Base-by-base conservation (phyloP, 2,113 vertebrate genomes). In the Eulemur rufifrons region DNA sequence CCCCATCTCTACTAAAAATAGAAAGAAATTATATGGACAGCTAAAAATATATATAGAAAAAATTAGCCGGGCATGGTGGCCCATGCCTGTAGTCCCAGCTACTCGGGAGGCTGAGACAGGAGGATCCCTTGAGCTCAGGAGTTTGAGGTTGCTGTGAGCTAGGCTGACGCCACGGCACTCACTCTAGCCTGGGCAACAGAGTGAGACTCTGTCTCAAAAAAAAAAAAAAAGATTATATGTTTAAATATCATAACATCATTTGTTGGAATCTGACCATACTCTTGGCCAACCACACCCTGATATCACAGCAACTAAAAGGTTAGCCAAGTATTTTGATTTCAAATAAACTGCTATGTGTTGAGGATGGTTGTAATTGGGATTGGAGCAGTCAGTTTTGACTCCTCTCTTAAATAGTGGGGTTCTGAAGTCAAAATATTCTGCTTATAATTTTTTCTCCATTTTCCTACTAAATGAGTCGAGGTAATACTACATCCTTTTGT, bases 181-280 rank as follows among this genome's bases (percentile, higher is more conserved):
- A 37, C 37, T 37, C 37, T 37, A 37, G 37, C 37, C 37, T 37
- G 37, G 37, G 37, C 37, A 37, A 37, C 37, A 37, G 37, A 37
- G 37, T 37, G 37, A 37, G 37, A 37, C 37, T 37, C 37, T 37
- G 37, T 37, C 37, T 37, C 37, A 37, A 37, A 37, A 37, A 37
- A 37, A 37, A 37, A 37, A 37, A 37, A 37, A 37, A 45, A 56
- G 80, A 92, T n/a, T 68, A 4, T 56, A 37, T 94, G 17, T 77
- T 85, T 91, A 76, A 94, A 86, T 59, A 82, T 59, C 76, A 78
- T 86, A 78, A 83, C 86, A 54, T 87, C 18, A 66, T 39, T 92
- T 82, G 15, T 59, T 94, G 80, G 39, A 71, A 76, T 89, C 78
- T 83, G 39, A 71, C 47, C 59, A 29, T 52, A 80, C 39, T 95